Evolutionary conservation across 2,888 invertebrate species (phyloP).

Genomic region (Cinara cedri): DNA sequence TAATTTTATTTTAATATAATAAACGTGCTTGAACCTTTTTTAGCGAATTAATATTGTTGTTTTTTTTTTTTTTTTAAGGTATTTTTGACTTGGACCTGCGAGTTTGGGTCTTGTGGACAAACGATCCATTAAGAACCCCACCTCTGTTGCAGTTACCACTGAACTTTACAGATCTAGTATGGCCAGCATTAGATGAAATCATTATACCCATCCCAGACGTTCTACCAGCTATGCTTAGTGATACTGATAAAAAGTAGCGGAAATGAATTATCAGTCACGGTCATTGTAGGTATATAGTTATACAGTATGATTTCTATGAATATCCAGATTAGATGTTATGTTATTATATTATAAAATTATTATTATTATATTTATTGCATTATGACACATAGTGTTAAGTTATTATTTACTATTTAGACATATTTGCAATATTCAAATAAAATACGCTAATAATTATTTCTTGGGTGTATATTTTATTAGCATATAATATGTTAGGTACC

Average conservation of each 20-base stretch:
- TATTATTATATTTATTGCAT: not conserved
- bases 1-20: too few species aligned
- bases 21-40: too few species aligned
- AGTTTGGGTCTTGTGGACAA: slow-evolving; percentile 35
- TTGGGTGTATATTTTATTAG: not conserved
- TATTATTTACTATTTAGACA: too few species aligned
- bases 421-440: too few species aligned
- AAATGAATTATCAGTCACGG: too few species aligned
- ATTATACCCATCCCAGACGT: not conserved
- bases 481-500: not conserved
- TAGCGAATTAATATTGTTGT: not conserved
- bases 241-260: not conserved
- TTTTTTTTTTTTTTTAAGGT: not conserved
- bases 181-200: too few species aligned
- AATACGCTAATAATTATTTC: too few species aligned
- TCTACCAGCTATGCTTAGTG: not conserved
- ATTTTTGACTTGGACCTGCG: slow-evolving; percentile 30
- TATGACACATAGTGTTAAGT: too few species aligned
- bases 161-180: not conserved
- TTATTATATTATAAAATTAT: too few species aligned
- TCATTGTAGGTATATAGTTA: too few species aligned
- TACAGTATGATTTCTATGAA: too few species aligned
- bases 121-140: slow-evolving; percentile 24
- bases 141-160: slow-evolving; percentile 36
- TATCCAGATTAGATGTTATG: too few species aligned